Base-by-base conservation (phyloP, 2,888 invertebrate species). In the Colostygia pectinataria region DNA sequence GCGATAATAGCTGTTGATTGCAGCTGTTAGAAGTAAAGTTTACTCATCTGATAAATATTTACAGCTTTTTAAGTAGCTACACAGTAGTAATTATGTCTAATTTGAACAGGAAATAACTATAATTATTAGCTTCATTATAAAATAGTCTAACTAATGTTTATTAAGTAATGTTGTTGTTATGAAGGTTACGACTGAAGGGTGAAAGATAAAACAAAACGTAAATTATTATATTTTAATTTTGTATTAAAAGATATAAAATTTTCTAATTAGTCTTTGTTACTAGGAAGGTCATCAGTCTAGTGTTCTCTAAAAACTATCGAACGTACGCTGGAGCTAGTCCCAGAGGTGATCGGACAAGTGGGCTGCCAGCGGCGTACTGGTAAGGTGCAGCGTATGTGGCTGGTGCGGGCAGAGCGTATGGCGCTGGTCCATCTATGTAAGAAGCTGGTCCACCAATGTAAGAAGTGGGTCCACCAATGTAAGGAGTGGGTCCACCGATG, bases 271-370 rank as follows among this genome's bases (percentile, higher is more conserved):
- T 68, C 62, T 66, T 68, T 64, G 52, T 60, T 61, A 55, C 48
- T 63, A 82, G 80, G 80, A 86, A 83, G 83, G 84, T 81, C 80
- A 70, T 81, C 80, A 70, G 70, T 68, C 68, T 55, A 60, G 51
- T 74, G 68, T 81, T 83, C 67, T 76, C 74, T 81, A 23, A 73
- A 85, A 78, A 77, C 87, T 90, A 90, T 81, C 89, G 87, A 44
- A 88, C 85, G 63, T 77, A 88, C 9, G 89, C 84, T 70, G 90
- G 87, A 45, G 79, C 80, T 23, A 77, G 63, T 38, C 80, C 80
- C 33, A 70, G 74, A 0, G 83, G 73, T 2, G 83, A 64, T 23
- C 83, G 76, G 12, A 80, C 57, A 42, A 80, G 46, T 2, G 80
- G 77, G 31, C 76, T 57, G 9, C 68, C 68, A 29, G 77, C 57